Conservation (phyloP, 2,797 vertebrate genomes). For the Falco columbarius region DNA sequence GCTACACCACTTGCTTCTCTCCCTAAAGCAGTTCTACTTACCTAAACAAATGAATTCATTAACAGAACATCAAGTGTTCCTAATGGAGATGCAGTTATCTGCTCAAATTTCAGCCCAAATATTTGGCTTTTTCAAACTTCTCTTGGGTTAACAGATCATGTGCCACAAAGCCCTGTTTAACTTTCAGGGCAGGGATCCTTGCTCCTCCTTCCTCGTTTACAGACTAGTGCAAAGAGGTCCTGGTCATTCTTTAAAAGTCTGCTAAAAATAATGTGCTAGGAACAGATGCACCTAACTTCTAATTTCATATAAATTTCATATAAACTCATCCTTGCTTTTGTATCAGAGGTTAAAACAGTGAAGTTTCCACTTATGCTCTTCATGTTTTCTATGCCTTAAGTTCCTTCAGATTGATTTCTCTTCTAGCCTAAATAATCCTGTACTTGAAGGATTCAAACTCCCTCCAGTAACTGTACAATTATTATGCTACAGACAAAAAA, state of each 20-base stretch:
- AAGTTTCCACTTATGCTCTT: not conserved
- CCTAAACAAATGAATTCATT: not conserved
- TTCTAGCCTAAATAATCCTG: not conserved
- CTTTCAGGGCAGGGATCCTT: not conserved
- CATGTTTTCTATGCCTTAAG: not conserved
- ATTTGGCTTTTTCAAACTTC: not conserved
- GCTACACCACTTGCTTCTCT: not conserved
- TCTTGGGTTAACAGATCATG: not conserved
- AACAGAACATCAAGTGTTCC: not conserved
- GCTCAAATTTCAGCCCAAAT: not conserved
- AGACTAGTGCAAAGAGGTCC: not conserved
- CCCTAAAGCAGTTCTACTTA: not conserved
- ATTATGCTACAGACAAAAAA: not conserved
- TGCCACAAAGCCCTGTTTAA: not conserved
- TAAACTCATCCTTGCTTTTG: not conserved
- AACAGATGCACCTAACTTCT: not conserved
- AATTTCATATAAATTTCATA: not conserved
- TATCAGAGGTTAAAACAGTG: not conserved
- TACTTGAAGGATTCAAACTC: not conserved
- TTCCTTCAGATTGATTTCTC: not conserved
- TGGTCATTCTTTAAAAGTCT: not conserved
- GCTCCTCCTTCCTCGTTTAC: not conserved
- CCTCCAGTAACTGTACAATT: not conserved
- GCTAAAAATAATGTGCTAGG: not conserved
- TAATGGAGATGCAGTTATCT: not conserved